Evolutionary conservation across 2,888 invertebrate genomes (phyloP).

Genomic region (Prionchulus punctatus): DNA sequence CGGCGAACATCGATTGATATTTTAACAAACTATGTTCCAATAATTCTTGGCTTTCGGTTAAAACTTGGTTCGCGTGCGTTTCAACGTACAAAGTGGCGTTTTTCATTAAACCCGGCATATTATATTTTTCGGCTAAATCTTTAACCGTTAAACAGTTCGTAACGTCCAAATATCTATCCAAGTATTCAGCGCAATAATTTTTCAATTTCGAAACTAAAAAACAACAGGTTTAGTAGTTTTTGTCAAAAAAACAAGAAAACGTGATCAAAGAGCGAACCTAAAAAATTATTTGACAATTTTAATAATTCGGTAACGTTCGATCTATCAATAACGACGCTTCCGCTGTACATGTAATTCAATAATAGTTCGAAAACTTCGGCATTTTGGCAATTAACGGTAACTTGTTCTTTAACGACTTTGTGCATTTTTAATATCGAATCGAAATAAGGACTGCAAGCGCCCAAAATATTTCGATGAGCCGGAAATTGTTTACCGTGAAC

Average conservation of each 20-base stretch:
- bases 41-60: neutral
- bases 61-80: conserved; percentile 37
- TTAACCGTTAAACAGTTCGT: conserved; percentile 48
- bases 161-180: conserved; percentile 46
- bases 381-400: conserved; percentile 44
- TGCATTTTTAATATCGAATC: conserved; percentile 44
- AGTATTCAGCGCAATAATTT: conserved; percentile 48
- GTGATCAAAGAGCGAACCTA: conserved; percentile 26
- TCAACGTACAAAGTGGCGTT: conserved; percentile 44
- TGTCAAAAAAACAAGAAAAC: neutral
- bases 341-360: conserved; percentile 51
- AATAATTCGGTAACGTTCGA: conserved; percentile 47
- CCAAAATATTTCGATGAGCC: conserved; percentile 48
- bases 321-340: conserved; percentile 45
- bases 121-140: conserved; percentile 46
- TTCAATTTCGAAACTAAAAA: conserved; percentile 39
- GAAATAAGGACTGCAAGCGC: conserved; percentile 49
- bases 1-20: neutral
- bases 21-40: neutral
- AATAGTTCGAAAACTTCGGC: conserved; percentile 45
- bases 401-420: conserved; percentile 40
- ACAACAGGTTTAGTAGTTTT: neutral
- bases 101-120: conserved; percentile 43
- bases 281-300: conserved; percentile 47
- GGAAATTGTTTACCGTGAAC: conserved; percentile 45